Conservation (phyloP, 2,888 invertebrate genomes). For the Apotomis turbidana region DNA sequence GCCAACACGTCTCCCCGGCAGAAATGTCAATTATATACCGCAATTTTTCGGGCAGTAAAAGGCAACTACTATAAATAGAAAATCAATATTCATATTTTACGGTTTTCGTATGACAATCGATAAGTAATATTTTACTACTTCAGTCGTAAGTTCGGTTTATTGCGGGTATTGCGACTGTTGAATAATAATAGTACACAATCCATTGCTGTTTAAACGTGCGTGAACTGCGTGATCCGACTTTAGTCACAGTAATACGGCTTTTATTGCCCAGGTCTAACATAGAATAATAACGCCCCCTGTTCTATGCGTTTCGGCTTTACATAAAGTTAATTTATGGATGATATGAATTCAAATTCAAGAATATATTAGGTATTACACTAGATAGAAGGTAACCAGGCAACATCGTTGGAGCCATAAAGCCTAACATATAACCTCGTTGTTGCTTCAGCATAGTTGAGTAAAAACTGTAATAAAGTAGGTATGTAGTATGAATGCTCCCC, state of each 20-base stretch:
- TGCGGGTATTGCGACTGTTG: conserved; percentile 26
- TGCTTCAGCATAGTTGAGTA: no score
- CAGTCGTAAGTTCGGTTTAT: conserved; percentile 29
- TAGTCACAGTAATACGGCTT: conserved; percentile 27
- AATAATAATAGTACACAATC: conserved; percentile 21
- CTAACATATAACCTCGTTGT: no score
- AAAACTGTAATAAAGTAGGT: no score
- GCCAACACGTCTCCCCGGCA: no score
- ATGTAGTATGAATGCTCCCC: no score
- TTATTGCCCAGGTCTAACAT: conserved; percentile 11
- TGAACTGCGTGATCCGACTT: conserved; percentile 35
- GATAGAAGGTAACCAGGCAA: no score
- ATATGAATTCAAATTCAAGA: no score
- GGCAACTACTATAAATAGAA: conserved; percentile 6
- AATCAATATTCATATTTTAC: conserved; percentile 24
- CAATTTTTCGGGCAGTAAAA: background rate
- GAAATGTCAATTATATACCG: background rate
- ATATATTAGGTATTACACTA: no score
- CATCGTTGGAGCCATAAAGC: no score
- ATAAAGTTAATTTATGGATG: background rate
- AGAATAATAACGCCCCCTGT: conserved; percentile 4
- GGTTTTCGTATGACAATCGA: conserved; percentile 26
- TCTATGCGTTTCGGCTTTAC: background rate
- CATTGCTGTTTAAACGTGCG: conserved; percentile 24
- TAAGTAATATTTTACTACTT: conserved; percentile 33